phyloP scores from a whole-genome alignment of 2,888 invertebrate genomes.

The Lymantria monacha region DNA sequence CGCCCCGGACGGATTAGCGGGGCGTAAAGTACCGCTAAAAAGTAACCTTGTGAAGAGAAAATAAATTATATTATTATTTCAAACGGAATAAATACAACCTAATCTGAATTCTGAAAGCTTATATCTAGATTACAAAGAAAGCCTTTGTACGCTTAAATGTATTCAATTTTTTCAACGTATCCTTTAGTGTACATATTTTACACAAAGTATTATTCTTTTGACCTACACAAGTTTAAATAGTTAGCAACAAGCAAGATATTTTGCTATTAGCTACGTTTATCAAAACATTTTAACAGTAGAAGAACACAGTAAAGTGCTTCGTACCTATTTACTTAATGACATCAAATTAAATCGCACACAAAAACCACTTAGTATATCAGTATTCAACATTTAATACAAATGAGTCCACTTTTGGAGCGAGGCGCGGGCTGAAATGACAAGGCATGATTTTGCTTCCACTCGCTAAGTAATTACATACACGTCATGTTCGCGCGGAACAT shows the following conservation, averaged over 20 bases:
- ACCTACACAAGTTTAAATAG: background rate
- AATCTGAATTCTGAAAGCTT: background rate
- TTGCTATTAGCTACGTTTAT: background rate
- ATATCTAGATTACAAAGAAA: background rate
- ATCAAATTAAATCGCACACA: slow-evolving; percentile 36
- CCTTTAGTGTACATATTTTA: background rate
- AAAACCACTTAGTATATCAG: slow-evolving; percentile 38
- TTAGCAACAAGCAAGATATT: background rate
- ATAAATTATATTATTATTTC: too few species aligned
- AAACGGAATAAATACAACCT: too few species aligned
- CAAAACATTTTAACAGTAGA: background rate
- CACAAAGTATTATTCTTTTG: background rate
- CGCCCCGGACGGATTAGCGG: too few species aligned
- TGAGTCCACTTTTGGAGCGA: slow-evolving; percentile 43
- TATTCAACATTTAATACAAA: slow-evolving; percentile 48
- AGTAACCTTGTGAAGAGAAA: too few species aligned
- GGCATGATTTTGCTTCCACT: slow-evolving; percentile 71
- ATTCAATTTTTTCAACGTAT: background rate
- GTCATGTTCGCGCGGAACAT: slow-evolving; percentile 59
- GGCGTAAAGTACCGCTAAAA: too few species aligned
- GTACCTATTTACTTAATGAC: slow-evolving; percentile 17
- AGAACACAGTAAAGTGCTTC: background rate
- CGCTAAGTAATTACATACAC: slow-evolving; percentile 77
- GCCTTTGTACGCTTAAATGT: background rate
- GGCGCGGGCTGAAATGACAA: slow-evolving; percentile 68